Percentiles rank a stretch among this genome's conserved stretches.
These are phyloP conservation scores for Platyrinchus mystaceus DNA, from an alignment of 2,797 vertebrate genomes.

Conservation along the genomic window DNA sequence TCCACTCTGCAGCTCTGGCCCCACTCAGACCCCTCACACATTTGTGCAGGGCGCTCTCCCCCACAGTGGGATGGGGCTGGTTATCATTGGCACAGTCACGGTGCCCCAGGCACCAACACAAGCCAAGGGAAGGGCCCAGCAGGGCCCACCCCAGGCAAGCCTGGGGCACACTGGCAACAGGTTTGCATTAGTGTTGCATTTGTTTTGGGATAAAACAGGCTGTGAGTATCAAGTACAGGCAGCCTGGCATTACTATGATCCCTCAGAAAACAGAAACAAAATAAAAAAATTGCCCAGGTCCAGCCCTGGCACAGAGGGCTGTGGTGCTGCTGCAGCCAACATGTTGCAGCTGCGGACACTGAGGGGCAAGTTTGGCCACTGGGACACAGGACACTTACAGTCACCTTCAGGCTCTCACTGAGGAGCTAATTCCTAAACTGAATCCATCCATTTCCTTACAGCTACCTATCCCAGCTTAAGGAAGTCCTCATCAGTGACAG, in stretches of 20 bases:
- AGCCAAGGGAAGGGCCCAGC: not conserved
- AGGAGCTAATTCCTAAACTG: not conserved
- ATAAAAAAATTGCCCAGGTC: not conserved
- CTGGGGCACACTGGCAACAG: not conserved
- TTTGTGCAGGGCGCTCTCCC: not conserved
- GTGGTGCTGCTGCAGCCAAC: not conserved
- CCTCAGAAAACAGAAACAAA: not conserved
- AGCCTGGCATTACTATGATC: not conserved
- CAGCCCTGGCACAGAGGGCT: not conserved
- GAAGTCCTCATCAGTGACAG: not conserved
- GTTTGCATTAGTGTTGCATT: conserved; percentile 22
- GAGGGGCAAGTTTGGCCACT: not conserved
- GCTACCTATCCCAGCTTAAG: not conserved
- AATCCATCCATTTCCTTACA: not conserved
- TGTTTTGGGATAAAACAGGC: conserved; percentile 34
- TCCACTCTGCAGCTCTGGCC: not conserved
- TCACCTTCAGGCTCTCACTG: not conserved
- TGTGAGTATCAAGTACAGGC: not conserved
- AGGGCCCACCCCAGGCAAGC: not conserved
- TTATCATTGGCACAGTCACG: not conserved
- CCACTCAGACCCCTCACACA: not conserved
- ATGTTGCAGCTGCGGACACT: not conserved
- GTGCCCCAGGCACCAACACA: not conserved
- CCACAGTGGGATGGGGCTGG: rapidly evolving
- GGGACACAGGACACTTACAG: not conserved